Base-by-base conservation (phyloP, 2,797 vertebrate species). In the Sebastolobus alascanus region DNA sequence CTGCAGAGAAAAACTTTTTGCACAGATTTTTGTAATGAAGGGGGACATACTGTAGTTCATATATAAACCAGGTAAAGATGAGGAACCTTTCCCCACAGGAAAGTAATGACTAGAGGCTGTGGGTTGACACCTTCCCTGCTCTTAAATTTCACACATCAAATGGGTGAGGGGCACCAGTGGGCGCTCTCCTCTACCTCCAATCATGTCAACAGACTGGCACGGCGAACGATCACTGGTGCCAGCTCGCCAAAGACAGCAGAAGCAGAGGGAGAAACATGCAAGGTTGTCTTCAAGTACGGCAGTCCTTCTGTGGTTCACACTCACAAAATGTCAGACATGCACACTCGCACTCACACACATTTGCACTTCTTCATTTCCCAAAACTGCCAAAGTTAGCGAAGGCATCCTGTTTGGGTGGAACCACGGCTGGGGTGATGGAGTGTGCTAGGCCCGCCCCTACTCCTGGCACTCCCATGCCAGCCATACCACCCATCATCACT, bases 351-450 rank as follows among this genome's bases (percentile, higher is more conserved):
- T 38, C 40, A 64, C 70, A 68, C 60, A 29, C 61, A 75, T 14
- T 63, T 75, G 22, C 25, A 73, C 76, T 80, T 68, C 68, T 90
- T 97, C 96, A 99, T 97, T 99, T 99, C 92, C 97, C 97, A 95
- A 99, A 99, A 96, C 97, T 99, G 96, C 97, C 97, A 89, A 99
- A 99, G 95, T 98, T 98, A 95, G 97, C 97, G 82, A 99, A 99
- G 97, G 98, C 97, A 97, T 99, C 98, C 97, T 98, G 97, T 96
- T 99, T 99, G 87, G 97, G 97, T 83, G 97, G 97, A 84, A 97
- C 95, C 94, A 96, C 94, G 20, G 61, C 94, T 77, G 96, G 95
- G 35, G 69, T 64, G 69, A 93, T 89, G 75, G 92, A 80, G 68
- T 94, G 93, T 22, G 84, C 12, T 4, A 92, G 80, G 86, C 91